Evolutionary conservation across 2,888 invertebrate species (phyloP), one percentile per base, ranked within the genome.

Genomic region (Drosophila dives): DNA sequence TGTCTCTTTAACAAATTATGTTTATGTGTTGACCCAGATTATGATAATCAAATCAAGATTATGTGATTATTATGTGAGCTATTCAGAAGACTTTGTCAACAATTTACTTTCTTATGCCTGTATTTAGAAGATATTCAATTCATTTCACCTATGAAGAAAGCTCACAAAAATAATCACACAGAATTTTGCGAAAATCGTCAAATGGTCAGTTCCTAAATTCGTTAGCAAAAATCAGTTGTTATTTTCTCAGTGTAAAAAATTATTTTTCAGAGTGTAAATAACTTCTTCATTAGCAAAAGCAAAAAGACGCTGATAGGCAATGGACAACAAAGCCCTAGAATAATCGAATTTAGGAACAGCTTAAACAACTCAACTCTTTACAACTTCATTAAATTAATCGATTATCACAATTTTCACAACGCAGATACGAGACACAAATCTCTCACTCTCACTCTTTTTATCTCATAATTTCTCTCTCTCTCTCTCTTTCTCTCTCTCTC

Each of bases 1-100:
- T 75, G 40, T 58, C 63, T 40, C 20, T 34, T 26, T 42, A 69
- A 51, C 63, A 49, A 69, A 63, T 64, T 69, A 59, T 36, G 64
- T 62, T 69, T 45, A 80, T 80, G 64, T 64, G 61, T 15, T 7
- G 34, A 33, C 11, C 15, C 3, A 38, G 62, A 26, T 62, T 61
- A 40, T 55, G 55, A 68, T 60, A 62, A 62, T 11, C 10, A 54
- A 29, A 12, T 33, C 29, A 3, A 23, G 26, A n/a, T 32, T 5
- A 33, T 6, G 34, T n/a, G n/a, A n/a, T n/a, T n/a, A n/a, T n/a
- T n/a, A n/a, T 38, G 38, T 10, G 17, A 17, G 38, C 20, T 45
- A 7, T 45, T 20, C 20, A 15, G 12, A 20, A 45, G 3, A 2
- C 12, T 15, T 20, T 12, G 11, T 6, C n/a, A 42, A n/a, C 11